Base-by-base conservation (phyloP, 2,797 vertebrate genomes). In the Distichodus sexfasciatus region DNA sequence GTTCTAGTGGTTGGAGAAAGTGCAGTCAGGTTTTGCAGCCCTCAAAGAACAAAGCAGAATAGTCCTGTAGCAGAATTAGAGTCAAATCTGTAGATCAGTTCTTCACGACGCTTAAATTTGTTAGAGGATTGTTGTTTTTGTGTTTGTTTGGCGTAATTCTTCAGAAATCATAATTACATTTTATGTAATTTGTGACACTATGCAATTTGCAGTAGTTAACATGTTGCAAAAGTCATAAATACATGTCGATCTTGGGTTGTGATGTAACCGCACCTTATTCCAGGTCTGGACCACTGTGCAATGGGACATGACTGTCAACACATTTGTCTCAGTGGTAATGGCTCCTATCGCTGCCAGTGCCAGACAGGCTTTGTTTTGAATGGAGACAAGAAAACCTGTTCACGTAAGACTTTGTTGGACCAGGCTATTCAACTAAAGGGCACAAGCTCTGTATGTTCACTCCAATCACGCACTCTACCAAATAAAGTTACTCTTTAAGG, bases 301-400 rank as follows among this genome's bases (percentile, higher is more conserved):
- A 83, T 86, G 31, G 89, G 89, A 85, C 91, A 97, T 0, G 86
- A 91, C 74, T 96, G 95, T 10, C 82, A 95, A 73, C 96, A 97
- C 79, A 64, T 91, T 72, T 97, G 94, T 1, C 78, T 94, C 86
- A 92, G 84, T 36, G 88, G 82, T 59, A 85, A 80, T 17, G 87
- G 83, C 57, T 89, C 85, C 72, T 92, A 85, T 76, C 85, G 87
- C 79, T 96, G 96, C 23, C 86, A 88, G 84, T 97, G 95, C 84
- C 83, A 84, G 14, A 82, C 65, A 8, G 92, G 93, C 68, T 95
- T 88, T 76, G 79, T 80, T 78, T 83, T 96, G 84, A 94, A 94
- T 48, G 76, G 81, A 15, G 94, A 96, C 85, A 81, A 84, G 86
- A 95, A 86, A 83, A 93, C 89, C 0, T 96, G 95, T 84, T 90